These are phyloP conservation scores for Pararge aegeria DNA, from an alignment of 1,140 invertebrate species.

Conservation along the genomic window DNA sequence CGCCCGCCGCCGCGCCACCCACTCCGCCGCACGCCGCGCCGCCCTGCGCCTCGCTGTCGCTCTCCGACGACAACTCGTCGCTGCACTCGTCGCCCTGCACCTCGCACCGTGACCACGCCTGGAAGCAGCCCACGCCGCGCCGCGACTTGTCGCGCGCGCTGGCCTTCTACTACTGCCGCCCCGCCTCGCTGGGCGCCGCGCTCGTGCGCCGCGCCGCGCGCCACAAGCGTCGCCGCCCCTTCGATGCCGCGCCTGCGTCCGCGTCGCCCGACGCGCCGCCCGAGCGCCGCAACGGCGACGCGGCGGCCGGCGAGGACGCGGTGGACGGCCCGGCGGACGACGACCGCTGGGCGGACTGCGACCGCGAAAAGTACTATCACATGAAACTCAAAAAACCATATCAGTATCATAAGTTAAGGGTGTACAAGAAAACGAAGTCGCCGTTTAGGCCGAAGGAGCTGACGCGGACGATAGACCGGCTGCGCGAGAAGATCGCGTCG, in stretches of 20 bases:
- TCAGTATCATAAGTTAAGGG: slow-evolving; percentile 76
- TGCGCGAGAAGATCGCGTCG: slow-evolving; percentile 69
- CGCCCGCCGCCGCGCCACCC: slow-evolving; percentile 84
- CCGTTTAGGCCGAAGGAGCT: slow-evolving; percentile 62
- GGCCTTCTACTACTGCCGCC: slow-evolving; percentile 86
- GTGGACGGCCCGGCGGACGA: slow-evolving; percentile 56
- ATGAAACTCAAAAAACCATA: slow-evolving; percentile 76
- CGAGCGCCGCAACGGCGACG: slow-evolving; percentile 54
- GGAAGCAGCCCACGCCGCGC: slow-evolving; percentile 89
- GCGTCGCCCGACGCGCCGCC: not conserved
- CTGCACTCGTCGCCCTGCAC: slow-evolving; percentile 90
- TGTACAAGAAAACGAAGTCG: slow-evolving; percentile 71
- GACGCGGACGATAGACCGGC: slow-evolving; percentile 66
- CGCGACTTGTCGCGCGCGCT: slow-evolving; percentile 82
- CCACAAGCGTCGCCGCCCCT: not conserved
- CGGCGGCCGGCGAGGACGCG: slow-evolving; percentile 57
- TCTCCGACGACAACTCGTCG: slow-evolving; percentile 93
- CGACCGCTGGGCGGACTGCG: slow-evolving; percentile 59
- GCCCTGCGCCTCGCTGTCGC: slow-evolving; percentile 79
- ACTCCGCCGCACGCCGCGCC: slow-evolving; percentile 72
- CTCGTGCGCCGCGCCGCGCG: not conserved
- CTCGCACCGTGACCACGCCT: slow-evolving; percentile 90
- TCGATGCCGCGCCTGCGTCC: no score
- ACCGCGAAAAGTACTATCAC: slow-evolving; percentile 69
- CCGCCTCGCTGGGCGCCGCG: slow-evolving; percentile 62